Base-by-base conservation (phyloP, 2,797 vertebrate species). In the Strix occidentalis region DNA sequence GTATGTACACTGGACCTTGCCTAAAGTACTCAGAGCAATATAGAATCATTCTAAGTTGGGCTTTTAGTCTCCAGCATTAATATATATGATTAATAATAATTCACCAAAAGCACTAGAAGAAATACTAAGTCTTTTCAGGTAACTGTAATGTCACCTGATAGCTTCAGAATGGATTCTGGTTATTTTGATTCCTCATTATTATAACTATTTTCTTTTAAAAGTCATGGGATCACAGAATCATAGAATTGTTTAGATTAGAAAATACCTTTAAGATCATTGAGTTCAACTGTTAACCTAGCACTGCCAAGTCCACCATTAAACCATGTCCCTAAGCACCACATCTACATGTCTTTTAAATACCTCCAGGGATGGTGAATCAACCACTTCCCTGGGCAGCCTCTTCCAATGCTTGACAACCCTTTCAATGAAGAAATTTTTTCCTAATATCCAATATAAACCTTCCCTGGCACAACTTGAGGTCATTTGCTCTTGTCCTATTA, bases 111-210 rank as follows among this genome's bases (percentile, higher is more conserved):
- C 19, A 68, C 69, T 87, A 87, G 78, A 97, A 91, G 70, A 90
- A 97, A 93, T 96, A 88, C 50, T 58, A 95, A 95, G 83, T 78
- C 77, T 88, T 95, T 97, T 37, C 79, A 69, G 54, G 86, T 80
- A 85, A 89, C 33, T 58, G 25, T 89, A 76, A 37, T 50, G 54
- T 61, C 70, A 94, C 29, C 48, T 77, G 63, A 74, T 86, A 72
- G 21, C 77, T 92, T 94, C 29, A 92, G 58, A 78, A 56, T 25
- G 50, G 70, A 91, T 85, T 91, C 87, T 60, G 21, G 16, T 39
- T 63, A 53, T 66, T 54, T 93, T 57, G 11, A 26, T 61, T 58
- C 14, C 33, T 57, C n/a, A 21, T 56, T 45, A 50, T 60, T 74
- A n/a, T 13, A 48, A 65, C 0, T 37, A 5, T 51, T 70, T 75